phyloP scores from a whole-genome alignment of 2,113 vertebrate species.

The Megatriorchis doriae region DNA sequence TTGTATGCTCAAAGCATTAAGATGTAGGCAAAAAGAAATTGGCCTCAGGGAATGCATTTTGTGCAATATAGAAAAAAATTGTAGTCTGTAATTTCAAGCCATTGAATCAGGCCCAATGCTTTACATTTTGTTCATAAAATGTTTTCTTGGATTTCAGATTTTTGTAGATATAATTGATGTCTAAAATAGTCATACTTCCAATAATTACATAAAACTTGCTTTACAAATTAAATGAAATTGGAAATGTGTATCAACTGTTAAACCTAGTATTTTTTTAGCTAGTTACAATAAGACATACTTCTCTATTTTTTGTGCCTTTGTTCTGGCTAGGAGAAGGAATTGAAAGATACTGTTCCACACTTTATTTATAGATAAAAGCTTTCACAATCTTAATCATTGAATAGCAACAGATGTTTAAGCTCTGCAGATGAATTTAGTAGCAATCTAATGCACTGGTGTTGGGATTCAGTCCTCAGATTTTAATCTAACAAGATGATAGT shows the following conservation, averaged over 20 bases:
- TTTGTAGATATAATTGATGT: neutral
- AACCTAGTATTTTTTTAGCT: neutral
- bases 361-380: slow-evolving; percentile 42
- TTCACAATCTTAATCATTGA: neutral
- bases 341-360: neutral
- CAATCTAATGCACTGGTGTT: neutral
- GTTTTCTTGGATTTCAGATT: neutral
- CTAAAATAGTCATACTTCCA: neutral
- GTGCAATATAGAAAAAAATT: neutral
- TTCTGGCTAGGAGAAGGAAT: slow-evolving; percentile 14
- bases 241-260: neutral
- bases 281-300: neutral
- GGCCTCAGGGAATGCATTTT: neutral
- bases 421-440: neutral
- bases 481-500: neutral
- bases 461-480: neutral
- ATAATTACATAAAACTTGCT: neutral
- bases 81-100: neutral
- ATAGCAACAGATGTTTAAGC: neutral
- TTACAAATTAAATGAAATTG: neutral
- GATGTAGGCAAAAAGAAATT: neutral
- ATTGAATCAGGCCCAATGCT: neutral
- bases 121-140: neutral
- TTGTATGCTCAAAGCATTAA: neutral
- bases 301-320: neutral